Percentiles rank a stretch among this genome's conserved stretches.
Conservation (phyloP, 2,888 invertebrate species). For the Rotaria magnacalcarata region DNA sequence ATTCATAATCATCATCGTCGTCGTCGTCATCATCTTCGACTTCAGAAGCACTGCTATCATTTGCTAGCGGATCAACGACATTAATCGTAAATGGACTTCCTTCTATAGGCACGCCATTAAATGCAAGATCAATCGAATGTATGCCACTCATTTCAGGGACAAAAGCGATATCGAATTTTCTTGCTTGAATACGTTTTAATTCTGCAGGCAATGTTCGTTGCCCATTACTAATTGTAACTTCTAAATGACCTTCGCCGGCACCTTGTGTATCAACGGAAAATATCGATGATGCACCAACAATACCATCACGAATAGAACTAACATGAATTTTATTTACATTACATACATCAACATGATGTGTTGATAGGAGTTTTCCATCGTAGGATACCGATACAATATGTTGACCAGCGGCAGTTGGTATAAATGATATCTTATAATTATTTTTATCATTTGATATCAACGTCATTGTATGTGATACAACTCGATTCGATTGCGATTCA, state of each 20-base stretch:
- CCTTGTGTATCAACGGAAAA: conserved; percentile 48
- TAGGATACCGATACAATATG: conserved; percentile 91
- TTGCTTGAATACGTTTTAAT: conserved; percentile 38
- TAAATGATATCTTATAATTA: conserved; percentile 91
- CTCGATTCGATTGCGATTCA: neutral
- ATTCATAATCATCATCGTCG: neutral
- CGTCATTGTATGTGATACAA: neutral
- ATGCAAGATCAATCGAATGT: conserved; percentile 57
- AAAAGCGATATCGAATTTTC: conserved; percentile 45
- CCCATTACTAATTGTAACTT: conserved; percentile 42
- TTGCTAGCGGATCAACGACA: conserved; percentile 60
- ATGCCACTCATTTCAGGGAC: conserved; percentile 50
- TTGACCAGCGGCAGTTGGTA: conserved; percentile 80
- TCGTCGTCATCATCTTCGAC: neutral
- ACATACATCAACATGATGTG: conserved; percentile 46
- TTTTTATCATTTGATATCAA: neutral
- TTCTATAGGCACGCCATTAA: conserved; percentile 42
- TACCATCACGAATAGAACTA: conserved; percentile 40
- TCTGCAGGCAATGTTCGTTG: conserved; percentile 39
- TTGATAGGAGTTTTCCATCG: conserved; percentile 47
- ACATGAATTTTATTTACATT: conserved; percentile 72
- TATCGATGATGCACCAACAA: conserved; percentile 46
- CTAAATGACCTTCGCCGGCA: conserved; percentile 46
- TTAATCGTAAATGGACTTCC: conserved; percentile 60
- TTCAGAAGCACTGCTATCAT: neutral